Percentiles rank a stretch among this genome's conserved stretches.
phyloP scores from a whole-genome alignment of 2,888 invertebrate species.

The Pristionchus maxplancki region DNA sequence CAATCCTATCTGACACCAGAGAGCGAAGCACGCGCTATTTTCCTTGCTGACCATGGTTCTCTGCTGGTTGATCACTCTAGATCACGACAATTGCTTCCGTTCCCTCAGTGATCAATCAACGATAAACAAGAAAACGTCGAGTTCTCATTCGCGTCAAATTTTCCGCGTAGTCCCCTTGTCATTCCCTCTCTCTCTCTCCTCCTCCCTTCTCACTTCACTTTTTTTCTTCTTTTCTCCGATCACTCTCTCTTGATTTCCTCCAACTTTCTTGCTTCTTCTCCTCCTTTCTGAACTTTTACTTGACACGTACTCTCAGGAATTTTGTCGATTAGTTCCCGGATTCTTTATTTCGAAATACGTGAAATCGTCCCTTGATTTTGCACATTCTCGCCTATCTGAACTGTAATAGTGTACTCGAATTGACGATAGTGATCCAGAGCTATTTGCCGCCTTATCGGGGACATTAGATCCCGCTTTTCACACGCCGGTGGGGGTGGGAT shows the following conservation, averaged over 20 bases:
- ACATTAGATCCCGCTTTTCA: neutral
- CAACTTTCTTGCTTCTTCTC: slow-evolving; percentile 27
- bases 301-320: neutral
- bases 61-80: too few species aligned
- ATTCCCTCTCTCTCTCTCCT: neutral
- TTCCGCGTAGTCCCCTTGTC: neutral
- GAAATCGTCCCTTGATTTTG: too few species aligned
- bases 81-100: neutral
- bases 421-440: too few species aligned
- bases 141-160: neutral
- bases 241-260: neutral
- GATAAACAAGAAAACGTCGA: slow-evolving; percentile 17
- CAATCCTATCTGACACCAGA: too few species aligned
- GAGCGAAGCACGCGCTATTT: too few species aligned
- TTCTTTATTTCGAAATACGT: too few species aligned
- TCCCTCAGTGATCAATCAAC: neutral
- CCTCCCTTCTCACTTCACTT: slow-evolving; percentile 1
- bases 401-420: too few species aligned
- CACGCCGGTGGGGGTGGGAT: neutral
- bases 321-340: neutral
- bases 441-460: too few species aligned
- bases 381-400: too few species aligned
- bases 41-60: too few species aligned
- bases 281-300: neutral
- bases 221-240: neutral